Conservation (phyloP, 1,140 invertebrate genomes). For the Drosophila seguyi region DNA sequence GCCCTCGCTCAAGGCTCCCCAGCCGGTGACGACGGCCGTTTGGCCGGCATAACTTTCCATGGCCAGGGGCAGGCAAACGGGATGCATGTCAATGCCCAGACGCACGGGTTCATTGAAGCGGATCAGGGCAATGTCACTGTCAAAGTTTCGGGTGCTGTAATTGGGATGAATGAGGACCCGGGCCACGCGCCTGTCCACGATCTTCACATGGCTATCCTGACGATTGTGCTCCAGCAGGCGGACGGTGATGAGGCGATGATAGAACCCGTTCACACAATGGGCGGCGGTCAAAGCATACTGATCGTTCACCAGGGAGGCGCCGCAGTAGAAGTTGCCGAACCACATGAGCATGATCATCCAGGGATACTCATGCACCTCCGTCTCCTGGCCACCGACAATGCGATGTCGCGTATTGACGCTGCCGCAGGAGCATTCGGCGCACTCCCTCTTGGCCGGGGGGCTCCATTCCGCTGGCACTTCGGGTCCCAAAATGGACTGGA, state of each 20-base stretch:
- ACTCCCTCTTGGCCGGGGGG: conserved; percentile 57
- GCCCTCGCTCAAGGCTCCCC: conserved; percentile 88
- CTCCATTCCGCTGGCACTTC: conserved; percentile 53
- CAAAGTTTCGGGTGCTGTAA: conserved; percentile 87
- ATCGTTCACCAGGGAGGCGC: conserved; percentile 88
- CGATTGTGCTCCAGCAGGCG: conserved; percentile 91
- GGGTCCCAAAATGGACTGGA: conserved; percentile 62
- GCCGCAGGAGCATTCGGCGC: conserved; percentile 86
- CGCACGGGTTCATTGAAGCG: conserved; percentile 87
- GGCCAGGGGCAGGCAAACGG: conserved; percentile 89
- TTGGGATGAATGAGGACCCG: conserved; percentile 60
- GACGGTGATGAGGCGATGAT: conserved; percentile 89
- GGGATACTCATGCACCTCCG: conserved; percentile 89
- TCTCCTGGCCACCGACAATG: conserved; percentile 89
- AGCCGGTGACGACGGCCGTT: conserved; percentile 88
- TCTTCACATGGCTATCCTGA: conserved; percentile 82
- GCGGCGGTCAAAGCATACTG: conserved; percentile 88
- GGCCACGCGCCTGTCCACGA: conserved; percentile 84
- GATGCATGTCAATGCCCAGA: conserved; percentile 88
- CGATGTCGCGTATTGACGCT: conserved; percentile 87
- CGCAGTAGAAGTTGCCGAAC: conserved; percentile 89
- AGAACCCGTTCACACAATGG: conserved; percentile 90
- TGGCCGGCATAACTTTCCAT: conserved; percentile 87
- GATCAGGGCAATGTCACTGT: conserved; percentile 93
- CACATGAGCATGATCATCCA: conserved; percentile 89